These are phyloP conservation scores for Melanostigma gelatinosum DNA, from an alignment of 2,113 vertebrate species.

Conservation along the genomic window DNA sequence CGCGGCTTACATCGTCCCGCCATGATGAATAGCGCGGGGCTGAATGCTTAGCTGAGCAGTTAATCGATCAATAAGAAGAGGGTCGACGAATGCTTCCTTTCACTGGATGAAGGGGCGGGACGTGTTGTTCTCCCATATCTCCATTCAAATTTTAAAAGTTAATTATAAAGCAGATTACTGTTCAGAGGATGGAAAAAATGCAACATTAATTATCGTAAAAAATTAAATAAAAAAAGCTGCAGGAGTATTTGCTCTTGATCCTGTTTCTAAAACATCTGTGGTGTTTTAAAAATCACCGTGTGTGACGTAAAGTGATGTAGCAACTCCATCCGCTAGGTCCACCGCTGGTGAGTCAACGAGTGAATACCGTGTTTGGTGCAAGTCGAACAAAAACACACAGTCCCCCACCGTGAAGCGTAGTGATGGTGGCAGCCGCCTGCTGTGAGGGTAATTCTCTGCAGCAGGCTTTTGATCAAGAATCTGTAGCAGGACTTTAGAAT, in stretches of 20 bases:
- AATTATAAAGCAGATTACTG: background rate
- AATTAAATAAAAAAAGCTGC: background rate
- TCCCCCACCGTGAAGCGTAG: background rate
- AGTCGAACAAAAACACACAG: slow-evolving; percentile 12
- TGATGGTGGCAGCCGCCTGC: slow-evolving; percentile 15
- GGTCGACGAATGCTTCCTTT: slow-evolving; percentile 76
- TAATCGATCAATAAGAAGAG: slow-evolving; percentile 80
- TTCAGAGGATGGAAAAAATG: slow-evolving; percentile 14
- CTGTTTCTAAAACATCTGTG: background rate
- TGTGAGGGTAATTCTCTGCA: slow-evolving; percentile 34
- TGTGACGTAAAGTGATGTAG: background rate
- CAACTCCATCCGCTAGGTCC: background rate
- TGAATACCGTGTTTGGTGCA: background rate
- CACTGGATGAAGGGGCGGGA: slow-evolving; percentile 60
- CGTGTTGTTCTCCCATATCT: slow-evolving; percentile 39
- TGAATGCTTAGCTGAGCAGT: slow-evolving; percentile 76
- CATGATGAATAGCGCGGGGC: slow-evolving; percentile 77
- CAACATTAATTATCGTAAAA: slow-evolving; percentile 6
- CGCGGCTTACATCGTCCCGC: slow-evolving; percentile 62
- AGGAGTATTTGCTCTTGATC: background rate
- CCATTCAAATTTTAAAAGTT: slow-evolving; percentile 15
- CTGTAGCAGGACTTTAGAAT: slow-evolving; percentile 11
- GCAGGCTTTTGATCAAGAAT: slow-evolving; percentile 9
- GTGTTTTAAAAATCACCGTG: background rate
- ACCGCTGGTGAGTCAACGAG: background rate